Evolutionary conservation across 2,888 invertebrate species (phyloP).

Genomic region (Calephelis perditalis): DNA sequence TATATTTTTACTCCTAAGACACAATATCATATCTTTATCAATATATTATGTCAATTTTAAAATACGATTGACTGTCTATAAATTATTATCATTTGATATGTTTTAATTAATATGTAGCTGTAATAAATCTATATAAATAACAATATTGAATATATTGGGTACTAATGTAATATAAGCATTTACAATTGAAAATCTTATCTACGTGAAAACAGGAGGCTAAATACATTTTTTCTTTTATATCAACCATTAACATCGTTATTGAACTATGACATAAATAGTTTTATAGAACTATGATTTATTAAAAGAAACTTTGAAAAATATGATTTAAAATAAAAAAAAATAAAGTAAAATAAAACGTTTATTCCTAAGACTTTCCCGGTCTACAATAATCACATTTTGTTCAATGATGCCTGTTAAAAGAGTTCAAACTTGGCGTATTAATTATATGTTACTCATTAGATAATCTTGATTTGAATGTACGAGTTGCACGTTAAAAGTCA

Average conservation of each 20-base stretch:
- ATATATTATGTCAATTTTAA: constrained; percentile 32
- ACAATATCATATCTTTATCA: constrained; percentile 23
- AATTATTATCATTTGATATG: constrained; percentile 62
- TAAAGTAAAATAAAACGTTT: too few species aligned
- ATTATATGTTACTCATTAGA: too few species aligned
- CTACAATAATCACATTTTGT: too few species aligned
- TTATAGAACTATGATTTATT: constrained; percentile 8
- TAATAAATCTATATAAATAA: constrained; percentile 3
- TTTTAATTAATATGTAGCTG: constrained; percentile 21
- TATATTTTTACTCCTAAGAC: constrained; percentile 35
- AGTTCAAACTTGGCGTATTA: too few species aligned
- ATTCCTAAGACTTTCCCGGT: too few species aligned
- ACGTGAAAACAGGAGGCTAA: constrained; percentile 55
- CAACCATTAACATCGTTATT: constrained; percentile 66
- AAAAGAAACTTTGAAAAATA: neutral
- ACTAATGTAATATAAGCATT: constrained; percentile 6
- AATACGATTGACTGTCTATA: constrained; percentile 46
- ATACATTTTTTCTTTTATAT: constrained; percentile 59
- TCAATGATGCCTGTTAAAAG: too few species aligned
- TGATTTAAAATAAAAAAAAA: too few species aligned
- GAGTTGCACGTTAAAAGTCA: too few species aligned
- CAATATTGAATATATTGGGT: neutral
- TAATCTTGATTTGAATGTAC: too few species aligned
- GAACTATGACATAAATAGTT: constrained; percentile 42
- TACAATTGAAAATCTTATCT: constrained; percentile 38